Percentiles rank a stretch among this genome's conserved stretches.
Evolutionary conservation across 2,888 invertebrate species (phyloP).

Genomic region (Xanthostigma xanthostigma): DNA sequence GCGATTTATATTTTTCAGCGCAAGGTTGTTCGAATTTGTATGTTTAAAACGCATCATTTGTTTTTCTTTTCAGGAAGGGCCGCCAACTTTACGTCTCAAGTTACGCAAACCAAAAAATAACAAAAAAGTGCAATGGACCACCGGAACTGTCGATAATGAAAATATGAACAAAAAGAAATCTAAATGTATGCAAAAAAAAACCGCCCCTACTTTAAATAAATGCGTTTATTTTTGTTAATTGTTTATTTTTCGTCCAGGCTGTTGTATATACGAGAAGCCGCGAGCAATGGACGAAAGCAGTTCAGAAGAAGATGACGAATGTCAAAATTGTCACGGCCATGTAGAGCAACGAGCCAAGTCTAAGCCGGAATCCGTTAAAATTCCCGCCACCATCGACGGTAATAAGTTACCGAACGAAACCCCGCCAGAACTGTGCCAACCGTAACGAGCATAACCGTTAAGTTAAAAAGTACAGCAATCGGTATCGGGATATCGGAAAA

Average conservation of each 20-base stretch:
- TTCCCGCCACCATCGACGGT: no score
- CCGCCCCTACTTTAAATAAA: background rate
- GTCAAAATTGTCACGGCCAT: constrained; percentile 76
- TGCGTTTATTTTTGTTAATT: constrained; percentile 1
- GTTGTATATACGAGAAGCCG: constrained; percentile 91
- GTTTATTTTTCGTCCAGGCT: constrained; percentile 41
- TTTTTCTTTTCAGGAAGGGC: constrained; percentile 17
- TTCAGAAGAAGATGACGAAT: constrained; percentile 68
- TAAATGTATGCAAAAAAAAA: constrained; percentile 52
- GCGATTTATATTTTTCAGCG: no score
- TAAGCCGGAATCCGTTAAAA: background rate
- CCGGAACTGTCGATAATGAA: constrained; percentile 89
- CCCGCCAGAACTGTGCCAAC: no score
- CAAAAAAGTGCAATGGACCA: constrained; percentile 80
- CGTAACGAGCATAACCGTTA: no score
- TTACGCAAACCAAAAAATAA: constrained; percentile 51
- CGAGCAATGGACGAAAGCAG: constrained; percentile 78
- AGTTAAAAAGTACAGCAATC: no score
- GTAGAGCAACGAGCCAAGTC: constrained; percentile 42
- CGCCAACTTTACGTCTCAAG: constrained; percentile 45
- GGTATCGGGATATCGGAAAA: no score
- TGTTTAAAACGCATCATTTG: background rate
- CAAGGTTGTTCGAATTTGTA: no score
- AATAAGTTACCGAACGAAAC: no score
- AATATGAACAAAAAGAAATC: constrained; percentile 91